A percentile compares a stretch with the other conserved stretches of the same genome.
Conservation (phyloP, 1,140 invertebrate genomes). For the Maconellicoccus hirsutus region DNA sequence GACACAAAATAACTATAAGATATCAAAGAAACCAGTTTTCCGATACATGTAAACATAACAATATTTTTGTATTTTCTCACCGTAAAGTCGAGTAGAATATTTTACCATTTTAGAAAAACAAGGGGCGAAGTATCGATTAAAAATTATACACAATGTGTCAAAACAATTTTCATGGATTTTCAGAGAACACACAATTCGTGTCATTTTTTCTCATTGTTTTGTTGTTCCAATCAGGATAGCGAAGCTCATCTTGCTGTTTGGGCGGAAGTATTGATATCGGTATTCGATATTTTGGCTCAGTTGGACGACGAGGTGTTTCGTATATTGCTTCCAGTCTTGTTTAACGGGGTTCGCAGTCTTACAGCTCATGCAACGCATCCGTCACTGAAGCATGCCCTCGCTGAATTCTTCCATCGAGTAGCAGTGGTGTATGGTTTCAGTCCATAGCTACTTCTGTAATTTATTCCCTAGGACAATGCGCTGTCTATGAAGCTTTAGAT, state of each 20-base stretch:
- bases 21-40: no score
- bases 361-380: constrained; percentile 48
- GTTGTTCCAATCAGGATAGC: constrained; percentile 40
- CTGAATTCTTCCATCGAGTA: constrained; percentile 46
- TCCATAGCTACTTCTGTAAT: constrained; percentile 31
- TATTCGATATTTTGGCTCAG: constrained; percentile 46
- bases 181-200: no score
- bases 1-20: no score
- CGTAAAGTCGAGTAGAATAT: no score
- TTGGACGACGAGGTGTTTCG: constrained; percentile 44
- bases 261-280: constrained; percentile 48
- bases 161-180: no score
- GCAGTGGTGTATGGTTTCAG: constrained; percentile 46
- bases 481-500: background rate
- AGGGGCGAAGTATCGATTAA: no score
- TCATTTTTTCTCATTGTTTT: no score
- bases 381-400: constrained; percentile 45
- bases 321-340: constrained; percentile 48
- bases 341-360: constrained; percentile 46
- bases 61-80: no score
- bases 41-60: no score
- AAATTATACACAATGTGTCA: no score
- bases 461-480: background rate
- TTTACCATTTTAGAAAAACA: no score
- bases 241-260: constrained; percentile 50